Conservation (phyloP, 2,113 vertebrate species). For the Glaucomys volans region DNA sequence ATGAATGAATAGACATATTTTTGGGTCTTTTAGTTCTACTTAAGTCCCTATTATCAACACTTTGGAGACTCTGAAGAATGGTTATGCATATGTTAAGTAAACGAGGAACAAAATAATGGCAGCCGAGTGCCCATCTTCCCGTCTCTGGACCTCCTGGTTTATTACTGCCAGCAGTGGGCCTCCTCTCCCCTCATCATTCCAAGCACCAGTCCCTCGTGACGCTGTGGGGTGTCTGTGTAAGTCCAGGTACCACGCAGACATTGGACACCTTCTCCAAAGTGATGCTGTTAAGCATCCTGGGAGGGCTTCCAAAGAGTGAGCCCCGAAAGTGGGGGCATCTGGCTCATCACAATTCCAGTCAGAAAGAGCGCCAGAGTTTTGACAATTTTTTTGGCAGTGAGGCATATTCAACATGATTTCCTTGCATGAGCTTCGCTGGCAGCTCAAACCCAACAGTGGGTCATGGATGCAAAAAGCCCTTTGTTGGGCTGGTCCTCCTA, state of each 20-base stretch:
- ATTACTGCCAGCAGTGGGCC: fast-evolving
- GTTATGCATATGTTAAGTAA: background rate
- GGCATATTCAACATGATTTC: background rate
- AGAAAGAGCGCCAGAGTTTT: background rate
- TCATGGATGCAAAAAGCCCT: background rate
- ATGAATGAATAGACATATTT: background rate
- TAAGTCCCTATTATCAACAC: background rate
- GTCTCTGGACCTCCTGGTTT: background rate
- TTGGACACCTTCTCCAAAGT: background rate
- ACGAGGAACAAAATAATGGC: background rate
- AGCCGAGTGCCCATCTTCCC: fast-evolving
- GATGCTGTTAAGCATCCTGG: background rate
- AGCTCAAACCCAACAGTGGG: background rate
- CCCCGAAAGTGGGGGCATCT: background rate
- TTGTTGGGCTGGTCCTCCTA: too few relatives aligned
- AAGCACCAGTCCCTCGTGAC: background rate
- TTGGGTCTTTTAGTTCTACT: background rate
- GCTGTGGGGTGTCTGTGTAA: fast-evolving
- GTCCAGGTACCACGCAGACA: background rate
- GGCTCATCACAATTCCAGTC: background rate
- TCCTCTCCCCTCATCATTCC: fast-evolving
- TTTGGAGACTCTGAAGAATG: background rate
- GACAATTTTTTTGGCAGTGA: background rate
- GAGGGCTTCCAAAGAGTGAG: background rate
- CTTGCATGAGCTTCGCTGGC: background rate